Percentiles rank a stretch among this genome's conserved stretches.
Evolutionary conservation across 2,113 vertebrate genomes (phyloP).

Genomic region (Grallaria varia): DNA sequence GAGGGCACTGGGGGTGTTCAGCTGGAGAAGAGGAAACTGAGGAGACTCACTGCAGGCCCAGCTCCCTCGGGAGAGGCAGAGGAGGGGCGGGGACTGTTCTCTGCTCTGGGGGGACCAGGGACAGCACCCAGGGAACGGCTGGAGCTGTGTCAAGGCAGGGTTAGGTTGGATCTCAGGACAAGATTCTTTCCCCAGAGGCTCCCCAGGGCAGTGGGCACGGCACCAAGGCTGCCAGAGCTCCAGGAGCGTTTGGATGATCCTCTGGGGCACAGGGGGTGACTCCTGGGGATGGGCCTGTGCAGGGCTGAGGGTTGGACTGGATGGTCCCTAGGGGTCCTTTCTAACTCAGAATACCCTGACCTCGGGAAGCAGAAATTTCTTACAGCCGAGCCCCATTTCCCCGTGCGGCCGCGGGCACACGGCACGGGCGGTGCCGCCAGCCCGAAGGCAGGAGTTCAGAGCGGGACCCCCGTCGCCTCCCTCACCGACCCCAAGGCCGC

Average conservation of each 20-base stretch:
- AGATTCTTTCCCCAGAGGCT: background rate
- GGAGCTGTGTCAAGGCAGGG: background rate
- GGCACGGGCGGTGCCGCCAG: accelerated
- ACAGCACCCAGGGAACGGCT: background rate
- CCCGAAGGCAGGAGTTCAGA: too few relatives aligned
- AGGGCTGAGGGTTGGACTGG: background rate
- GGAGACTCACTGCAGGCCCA: background rate
- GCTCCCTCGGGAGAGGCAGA: background rate
- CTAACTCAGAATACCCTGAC: background rate
- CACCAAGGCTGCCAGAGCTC: background rate
- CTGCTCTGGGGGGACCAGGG: background rate
- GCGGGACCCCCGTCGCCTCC: background rate
- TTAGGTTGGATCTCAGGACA: background rate
- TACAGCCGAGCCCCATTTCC: background rate
- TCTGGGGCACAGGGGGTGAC: background rate
- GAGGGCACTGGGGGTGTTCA: background rate
- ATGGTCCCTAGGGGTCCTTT: background rate
- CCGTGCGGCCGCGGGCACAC: accelerated
- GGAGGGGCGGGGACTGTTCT: background rate
- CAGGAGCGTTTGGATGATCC: accelerated
- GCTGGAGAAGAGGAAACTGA: background rate
- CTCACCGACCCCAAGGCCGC: too few relatives aligned
- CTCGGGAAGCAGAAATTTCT: background rate
- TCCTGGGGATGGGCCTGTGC: background rate
- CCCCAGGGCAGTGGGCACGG: background rate